These are phyloP conservation scores for Thalassophryne amazonica DNA, from an alignment of 2,797 vertebrate genomes.

Conservation along the genomic window DNA sequence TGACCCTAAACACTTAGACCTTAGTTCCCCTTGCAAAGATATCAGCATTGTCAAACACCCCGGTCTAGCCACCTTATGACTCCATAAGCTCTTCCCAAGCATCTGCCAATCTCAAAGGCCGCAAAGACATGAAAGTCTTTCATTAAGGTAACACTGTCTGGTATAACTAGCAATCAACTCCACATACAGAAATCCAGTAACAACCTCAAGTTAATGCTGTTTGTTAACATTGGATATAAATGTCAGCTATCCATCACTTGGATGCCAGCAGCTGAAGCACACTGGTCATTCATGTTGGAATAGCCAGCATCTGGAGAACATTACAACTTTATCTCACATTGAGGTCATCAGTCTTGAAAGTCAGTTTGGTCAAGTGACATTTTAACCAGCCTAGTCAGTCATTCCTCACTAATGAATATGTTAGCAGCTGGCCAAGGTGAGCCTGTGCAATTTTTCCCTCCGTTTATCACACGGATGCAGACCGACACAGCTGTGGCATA, in stretches of 20 bases:
- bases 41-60: too few species aligned
- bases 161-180: too few species aligned
- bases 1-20: too few species aligned
- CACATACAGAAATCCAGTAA: too few species aligned
- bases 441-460: constrained; percentile 61
- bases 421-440: constrained; percentile 56
- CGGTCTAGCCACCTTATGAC: too few species aligned
- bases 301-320: not conserved
- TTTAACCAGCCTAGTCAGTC: constrained; percentile 63
- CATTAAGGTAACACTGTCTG: too few species aligned
- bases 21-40: too few species aligned
- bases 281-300: not conserved
- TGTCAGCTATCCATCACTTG: too few species aligned
- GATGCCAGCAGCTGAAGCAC: not conserved
- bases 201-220: not conserved
- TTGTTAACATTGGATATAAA: too few species aligned
- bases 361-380: constrained; percentile 69
- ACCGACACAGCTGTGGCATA: constrained; percentile 61
- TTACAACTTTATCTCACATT: constrained; percentile 16
- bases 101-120: too few species aligned
- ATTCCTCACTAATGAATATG: constrained; percentile 73
- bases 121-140: too few species aligned
- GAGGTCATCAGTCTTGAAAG: constrained; percentile 64
- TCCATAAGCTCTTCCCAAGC: too few species aligned
- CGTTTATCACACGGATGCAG: constrained; percentile 77